Base-by-base conservation (phyloP, 2,113 vertebrate genomes). In the Vulpes ferrilata region DNA sequence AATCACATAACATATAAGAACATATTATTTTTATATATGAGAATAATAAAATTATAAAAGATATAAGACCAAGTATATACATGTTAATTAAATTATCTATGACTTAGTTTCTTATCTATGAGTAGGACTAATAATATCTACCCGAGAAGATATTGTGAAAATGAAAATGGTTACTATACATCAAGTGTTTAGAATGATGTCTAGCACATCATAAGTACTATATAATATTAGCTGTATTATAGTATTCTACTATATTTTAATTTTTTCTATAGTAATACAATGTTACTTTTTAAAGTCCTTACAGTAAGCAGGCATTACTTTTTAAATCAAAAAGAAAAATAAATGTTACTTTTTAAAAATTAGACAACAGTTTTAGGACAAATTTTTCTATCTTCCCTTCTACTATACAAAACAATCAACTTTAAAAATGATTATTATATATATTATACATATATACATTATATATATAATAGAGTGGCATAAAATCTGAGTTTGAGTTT, bases 401-500 rank as follows among this genome's bases (percentile, higher is more conserved):
- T 59, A 62, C 57, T 53, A 57, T 57, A 57, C 23, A 83, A 78
- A 84, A 19, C 16, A 67, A 53, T 43, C 30, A 82, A 59, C 22
- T 59, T 96, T 65, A 55, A 84, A 43, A 62, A 43, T 30, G 51
- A 81, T 83, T 62, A 90, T 64, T 65, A 23, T 57, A 74, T 76
- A 13, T 76, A 35, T 43, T 43, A 43, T 7, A 43, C 43, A 43
- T 43, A 43, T 43, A 43, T 43, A 43, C 43, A 43, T 43, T 78
- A 53, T 20, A 60, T 60, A 5, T 82, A 43, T 84, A 89, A 89
- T 53, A 7, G 25, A 85, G 25, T 43, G 57, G 35, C 62, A 86
- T 62, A 85, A 96, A 90, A 84, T 27, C 71, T 62, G 62, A 25
- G 20, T 85, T 89, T 89, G 79, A 16, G 84, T 69, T 90, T 89